Evolutionary conservation across 2,797 vertebrate species (phyloP), one percentile per base, ranked within the genome.

Genomic region (Arrhamphus sclerolepis): DNA sequence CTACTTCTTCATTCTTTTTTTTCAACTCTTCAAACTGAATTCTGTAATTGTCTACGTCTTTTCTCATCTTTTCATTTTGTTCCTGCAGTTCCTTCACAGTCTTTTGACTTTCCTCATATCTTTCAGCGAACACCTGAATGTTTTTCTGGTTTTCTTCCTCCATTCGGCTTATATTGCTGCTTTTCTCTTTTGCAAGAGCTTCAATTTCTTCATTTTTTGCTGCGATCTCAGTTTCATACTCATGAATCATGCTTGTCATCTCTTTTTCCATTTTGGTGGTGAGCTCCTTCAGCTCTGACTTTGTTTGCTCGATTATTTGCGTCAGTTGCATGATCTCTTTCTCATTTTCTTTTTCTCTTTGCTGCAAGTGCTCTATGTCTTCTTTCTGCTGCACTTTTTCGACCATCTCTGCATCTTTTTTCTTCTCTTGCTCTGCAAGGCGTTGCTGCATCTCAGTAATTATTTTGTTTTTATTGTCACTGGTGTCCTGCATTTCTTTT

Each of bases 201-300:
- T 83, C 78, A 0, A 61, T 17, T 7, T 57, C 58, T 16, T 77
- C 40, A 0, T 85, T 63, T 21, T 31, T 76, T 6, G 47, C 65
- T 4, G 52, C 39, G 0, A 87, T 62, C 63, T 85, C 81, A 26
- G 59, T 77, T 21, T 92, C 90, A 0, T 91, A 80, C 2, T 54
- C 69, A 22, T 49, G 61, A 48, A 87, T 91, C 81, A 90, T 78
- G 60, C 56, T 80, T 0, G 72, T 88, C 63, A 58, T 89, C 74
- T 92, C 90, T 10, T 62, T 78, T 10, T 91, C 88, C 76, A 90
- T 84, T 56, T 56, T 79, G 6, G 5, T 0, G 2, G 74, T 84
- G 64, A 91, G 75, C 14, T 72, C 63, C 47, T 75, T 82, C 71
- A 81, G 77, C 56, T 90, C 81, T 0, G 77, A 60, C 71, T 79